Evolutionary conservation across 1,140 invertebrate genomes (phyloP).

Genomic region (Teleogryllus occipitalis): DNA sequence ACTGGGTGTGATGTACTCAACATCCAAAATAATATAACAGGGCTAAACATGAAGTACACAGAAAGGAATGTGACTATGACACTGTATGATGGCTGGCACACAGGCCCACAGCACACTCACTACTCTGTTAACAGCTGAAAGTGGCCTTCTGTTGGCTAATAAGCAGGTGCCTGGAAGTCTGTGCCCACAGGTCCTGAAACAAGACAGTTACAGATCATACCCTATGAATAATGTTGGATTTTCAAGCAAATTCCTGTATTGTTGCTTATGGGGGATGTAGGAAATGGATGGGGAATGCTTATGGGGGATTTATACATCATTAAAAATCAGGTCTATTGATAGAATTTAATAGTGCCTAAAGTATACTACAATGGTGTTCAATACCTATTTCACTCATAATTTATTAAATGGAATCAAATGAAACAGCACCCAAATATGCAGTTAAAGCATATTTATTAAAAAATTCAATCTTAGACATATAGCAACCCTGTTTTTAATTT

Average conservation of each 20-base stretch:
- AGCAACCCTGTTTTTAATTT: no score
- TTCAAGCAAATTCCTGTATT: not conserved
- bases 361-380: not conserved
- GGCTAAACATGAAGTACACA: not conserved
- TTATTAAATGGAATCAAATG: no score
- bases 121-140: slow-evolving; percentile 7
- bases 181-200: slow-evolving; percentile 23
- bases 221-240: not conserved
- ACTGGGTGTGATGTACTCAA: not conserved
- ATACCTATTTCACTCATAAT: not conserved
- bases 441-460: no score
- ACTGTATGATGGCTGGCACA: not conserved
- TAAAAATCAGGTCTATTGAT: not conserved
- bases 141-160: slow-evolving; percentile 31
- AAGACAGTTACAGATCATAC: not conserved
- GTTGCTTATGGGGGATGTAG: not conserved
- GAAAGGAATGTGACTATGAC: not conserved
- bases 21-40: not conserved
- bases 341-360: not conserved
- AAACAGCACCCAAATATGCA: no score
- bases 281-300: not conserved
- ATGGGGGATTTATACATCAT: not conserved
- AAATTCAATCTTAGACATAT: no score
- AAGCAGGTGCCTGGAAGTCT: slow-evolving; percentile 42
- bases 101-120: slow-evolving; percentile 1